phyloP scores from a whole-genome alignment of 1,140 invertebrate genomes.

The Lanistes nyassanus region DNA sequence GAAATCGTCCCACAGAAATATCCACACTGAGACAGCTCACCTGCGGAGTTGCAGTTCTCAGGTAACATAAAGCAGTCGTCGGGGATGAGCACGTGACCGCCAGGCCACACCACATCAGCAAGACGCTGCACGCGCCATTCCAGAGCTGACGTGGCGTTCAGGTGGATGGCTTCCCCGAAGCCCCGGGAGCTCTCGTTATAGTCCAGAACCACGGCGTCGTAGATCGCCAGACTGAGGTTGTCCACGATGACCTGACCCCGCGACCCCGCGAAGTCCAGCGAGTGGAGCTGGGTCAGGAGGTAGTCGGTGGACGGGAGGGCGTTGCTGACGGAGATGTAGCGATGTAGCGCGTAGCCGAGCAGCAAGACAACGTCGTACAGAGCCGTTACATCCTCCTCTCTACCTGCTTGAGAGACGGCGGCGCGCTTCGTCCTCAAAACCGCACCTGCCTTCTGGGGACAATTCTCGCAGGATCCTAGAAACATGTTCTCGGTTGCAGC shows the following conservation, averaged over 20 bases:
- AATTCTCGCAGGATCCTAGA: too few relatives aligned
- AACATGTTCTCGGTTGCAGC: too few relatives aligned
- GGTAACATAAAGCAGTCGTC: constrained; percentile 12
- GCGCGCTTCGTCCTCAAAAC: not conserved
- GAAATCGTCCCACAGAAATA: not conserved
- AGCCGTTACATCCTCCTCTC: too few relatives aligned
- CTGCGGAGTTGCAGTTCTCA: not conserved
- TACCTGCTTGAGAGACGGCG: too few relatives aligned
- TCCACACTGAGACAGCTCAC: not conserved
- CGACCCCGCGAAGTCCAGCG: too few relatives aligned
- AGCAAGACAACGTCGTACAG: too few relatives aligned
- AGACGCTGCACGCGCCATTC: not conserved
- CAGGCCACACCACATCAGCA: not conserved
- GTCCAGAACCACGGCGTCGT: constrained; percentile 3
- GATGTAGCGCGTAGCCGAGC: too few relatives aligned
- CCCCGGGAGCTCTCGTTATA: not conserved
- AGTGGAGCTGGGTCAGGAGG: too few relatives aligned
- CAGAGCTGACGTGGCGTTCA: constrained; percentile 5
- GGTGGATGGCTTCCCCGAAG: not conserved
- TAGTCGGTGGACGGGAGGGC: too few relatives aligned
- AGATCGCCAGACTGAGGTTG: not conserved
- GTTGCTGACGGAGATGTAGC: too few relatives aligned
- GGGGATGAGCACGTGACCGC: not conserved
- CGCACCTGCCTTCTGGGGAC: not conserved
- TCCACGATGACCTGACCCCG: too few relatives aligned